These are phyloP conservation scores for Bergia puertoricense DNA, from an alignment of 92 coral and sea anemone genomes.

Conservation along the genomic window DNA sequence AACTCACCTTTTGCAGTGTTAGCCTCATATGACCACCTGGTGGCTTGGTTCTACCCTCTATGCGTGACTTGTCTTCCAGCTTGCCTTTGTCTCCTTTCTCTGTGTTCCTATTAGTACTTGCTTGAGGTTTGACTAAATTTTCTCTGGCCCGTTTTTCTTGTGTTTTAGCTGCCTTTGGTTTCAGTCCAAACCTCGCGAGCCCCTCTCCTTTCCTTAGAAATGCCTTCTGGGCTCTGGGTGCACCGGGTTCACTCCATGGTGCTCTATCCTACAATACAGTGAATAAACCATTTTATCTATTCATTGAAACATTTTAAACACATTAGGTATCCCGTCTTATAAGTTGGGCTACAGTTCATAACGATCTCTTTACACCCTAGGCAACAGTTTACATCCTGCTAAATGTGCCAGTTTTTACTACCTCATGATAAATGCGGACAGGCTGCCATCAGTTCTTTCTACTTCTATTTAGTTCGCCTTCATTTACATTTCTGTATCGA, in stretches of 20 bases:
- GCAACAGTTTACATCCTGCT: too few species aligned
- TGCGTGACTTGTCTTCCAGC: slow-evolving; percentile 12
- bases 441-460: too few species aligned
- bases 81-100: not conserved
- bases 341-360: too few species aligned
- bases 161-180: slow-evolving; percentile 44
- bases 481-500: too few species aligned
- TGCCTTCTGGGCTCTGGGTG: slow-evolving; percentile 64
- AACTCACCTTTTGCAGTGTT: slow-evolving; percentile 47
- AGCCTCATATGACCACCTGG: slow-evolving; percentile 28
- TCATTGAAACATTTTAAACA: not conserved
- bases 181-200: slow-evolving; percentile 81
- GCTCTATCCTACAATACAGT: slow-evolving; percentile 41
- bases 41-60: slow-evolving; percentile 4
- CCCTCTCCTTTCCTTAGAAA: slow-evolving; percentile 97
- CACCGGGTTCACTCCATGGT: slow-evolving; percentile 24
- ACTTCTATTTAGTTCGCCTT: too few species aligned
- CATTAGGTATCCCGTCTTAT: too few species aligned
- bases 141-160: slow-evolving; percentile 22
- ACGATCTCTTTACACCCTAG: too few species aligned
- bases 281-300: not conserved
- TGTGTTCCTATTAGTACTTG: not conserved
- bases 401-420: too few species aligned
- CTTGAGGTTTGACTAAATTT: not conserved
- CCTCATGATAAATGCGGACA: too few species aligned